These are phyloP conservation scores for Myiagra hebetior DNA, from an alignment of 2,113 vertebrate genomes.

Conservation along the genomic window DNA sequence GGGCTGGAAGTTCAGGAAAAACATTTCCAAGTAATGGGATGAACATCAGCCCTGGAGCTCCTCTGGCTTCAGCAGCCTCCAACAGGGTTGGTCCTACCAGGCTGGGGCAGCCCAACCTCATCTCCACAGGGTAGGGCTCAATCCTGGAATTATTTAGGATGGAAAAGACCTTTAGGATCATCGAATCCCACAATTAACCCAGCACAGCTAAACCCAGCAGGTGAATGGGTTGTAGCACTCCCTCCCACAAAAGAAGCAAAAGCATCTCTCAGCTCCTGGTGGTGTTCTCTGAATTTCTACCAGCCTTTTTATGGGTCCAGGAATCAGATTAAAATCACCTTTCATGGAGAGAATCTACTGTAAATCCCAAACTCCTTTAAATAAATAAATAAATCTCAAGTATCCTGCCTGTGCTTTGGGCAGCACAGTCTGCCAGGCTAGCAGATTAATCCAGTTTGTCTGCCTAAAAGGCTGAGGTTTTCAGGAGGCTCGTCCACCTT, in stretches of 20 bases:
- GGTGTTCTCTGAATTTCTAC: background rate
- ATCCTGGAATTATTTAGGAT: background rate
- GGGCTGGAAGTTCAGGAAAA: background rate
- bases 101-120: background rate
- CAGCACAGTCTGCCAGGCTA: background rate
- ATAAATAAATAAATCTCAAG: background rate
- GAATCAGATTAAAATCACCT: background rate
- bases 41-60: background rate
- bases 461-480: background rate
- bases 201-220: background rate
- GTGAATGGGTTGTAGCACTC: background rate
- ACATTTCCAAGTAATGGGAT: background rate
- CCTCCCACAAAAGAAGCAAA: background rate
- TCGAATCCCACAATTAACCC: fast-evolving
- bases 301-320: background rate
- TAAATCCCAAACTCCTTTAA: background rate
- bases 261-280: background rate
- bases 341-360: background rate
- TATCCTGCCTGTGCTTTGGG: background rate
- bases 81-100: background rate
- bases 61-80: background rate
- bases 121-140: background rate
- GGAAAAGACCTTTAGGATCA: background rate
- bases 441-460: background rate
- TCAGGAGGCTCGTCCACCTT: background rate